A percentile compares a stretch with the other conserved stretches of the same genome.
phyloP scores from a whole-genome alignment of 2,797 vertebrate species.

The Pangasius sanitwongsei region DNA sequence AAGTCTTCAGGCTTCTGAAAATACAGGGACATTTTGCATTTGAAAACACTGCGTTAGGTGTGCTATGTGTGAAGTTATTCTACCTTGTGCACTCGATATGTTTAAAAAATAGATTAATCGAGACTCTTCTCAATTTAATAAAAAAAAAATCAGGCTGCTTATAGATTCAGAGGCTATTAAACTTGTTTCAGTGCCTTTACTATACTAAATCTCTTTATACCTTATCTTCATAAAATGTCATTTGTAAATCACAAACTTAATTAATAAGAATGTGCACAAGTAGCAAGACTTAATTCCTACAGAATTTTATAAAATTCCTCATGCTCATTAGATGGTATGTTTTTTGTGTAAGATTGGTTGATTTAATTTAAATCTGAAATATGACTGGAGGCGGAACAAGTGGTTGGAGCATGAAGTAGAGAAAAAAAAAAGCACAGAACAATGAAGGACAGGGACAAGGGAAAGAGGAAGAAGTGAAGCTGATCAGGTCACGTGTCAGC shows the following conservation, averaged over 20 bases:
- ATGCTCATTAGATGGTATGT: background rate
- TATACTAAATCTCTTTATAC: background rate
- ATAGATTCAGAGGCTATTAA: background rate
- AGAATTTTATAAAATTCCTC: background rate
- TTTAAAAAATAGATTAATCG: background rate
- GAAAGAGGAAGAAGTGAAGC: conserved; percentile 52
- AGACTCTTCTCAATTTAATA: no score
- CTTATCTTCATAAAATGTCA: background rate
- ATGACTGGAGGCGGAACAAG: conserved; percentile 57
- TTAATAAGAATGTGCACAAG: background rate
- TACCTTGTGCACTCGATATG: no score
- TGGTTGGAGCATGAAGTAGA: conserved; percentile 61
- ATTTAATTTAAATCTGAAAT: background rate
- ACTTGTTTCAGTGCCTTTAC: background rate
- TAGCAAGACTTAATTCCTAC: background rate
- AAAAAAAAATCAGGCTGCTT: background rate
- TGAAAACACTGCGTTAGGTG: no score
- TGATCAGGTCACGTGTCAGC: conserved; percentile 73
- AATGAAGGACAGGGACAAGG: conserved; percentile 45
- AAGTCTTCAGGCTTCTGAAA: background rate
- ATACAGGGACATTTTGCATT: no score
- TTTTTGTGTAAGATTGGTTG: background rate
- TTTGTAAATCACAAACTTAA: background rate
- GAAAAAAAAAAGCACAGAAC: conserved; percentile 33
- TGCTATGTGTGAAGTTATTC: no score